These are phyloP conservation scores for Pao palembangensis DNA, from an alignment of 2,113 vertebrate species.

Conservation along the genomic window DNA sequence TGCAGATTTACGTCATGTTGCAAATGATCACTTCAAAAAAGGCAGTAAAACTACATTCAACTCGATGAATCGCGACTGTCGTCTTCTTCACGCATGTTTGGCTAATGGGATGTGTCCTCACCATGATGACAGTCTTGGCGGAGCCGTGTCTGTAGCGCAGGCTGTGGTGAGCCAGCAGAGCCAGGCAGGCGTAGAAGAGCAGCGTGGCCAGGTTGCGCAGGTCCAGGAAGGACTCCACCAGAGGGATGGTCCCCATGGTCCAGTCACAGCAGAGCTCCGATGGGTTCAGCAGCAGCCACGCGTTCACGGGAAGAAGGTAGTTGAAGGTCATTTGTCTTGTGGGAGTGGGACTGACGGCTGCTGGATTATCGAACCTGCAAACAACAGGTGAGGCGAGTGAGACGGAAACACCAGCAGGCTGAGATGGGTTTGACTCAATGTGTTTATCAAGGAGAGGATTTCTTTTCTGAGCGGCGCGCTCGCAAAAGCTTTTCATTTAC, in stretches of 20 bases:
- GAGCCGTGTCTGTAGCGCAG: constrained; percentile 84
- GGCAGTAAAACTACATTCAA: too few species aligned
- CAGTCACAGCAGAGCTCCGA: constrained; percentile 97
- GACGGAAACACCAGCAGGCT: background rate
- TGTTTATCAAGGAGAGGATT: too few species aligned
- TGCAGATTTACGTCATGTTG: too few species aligned
- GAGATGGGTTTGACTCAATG: too few species aligned
- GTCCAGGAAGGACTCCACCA: constrained; percentile 90
- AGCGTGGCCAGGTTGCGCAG: constrained; percentile 88
- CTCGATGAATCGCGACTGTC: too few species aligned
- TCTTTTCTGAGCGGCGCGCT: too few species aligned
- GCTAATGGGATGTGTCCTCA: constrained; percentile 59
- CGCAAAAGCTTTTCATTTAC: too few species aligned
- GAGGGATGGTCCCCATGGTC: constrained; percentile 98
- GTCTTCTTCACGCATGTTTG: too few species aligned
- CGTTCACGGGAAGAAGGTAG: constrained; percentile 95
- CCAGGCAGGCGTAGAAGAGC: constrained; percentile 83
- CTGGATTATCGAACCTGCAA: constrained; percentile 95
- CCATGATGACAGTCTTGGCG: constrained; percentile 92
- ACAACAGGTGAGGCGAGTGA: background rate
- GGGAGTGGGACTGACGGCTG: constrained; percentile 90
- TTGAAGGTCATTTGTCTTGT: constrained; percentile 94
- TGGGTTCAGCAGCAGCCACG: constrained; percentile 93
- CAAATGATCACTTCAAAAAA: too few species aligned
- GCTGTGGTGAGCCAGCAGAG: constrained; percentile 82